Evolutionary conservation across 2,888 invertebrate species (phyloP), one percentile per base, ranked within the genome.

Genomic region (Micoletzkya japonica): DNA sequence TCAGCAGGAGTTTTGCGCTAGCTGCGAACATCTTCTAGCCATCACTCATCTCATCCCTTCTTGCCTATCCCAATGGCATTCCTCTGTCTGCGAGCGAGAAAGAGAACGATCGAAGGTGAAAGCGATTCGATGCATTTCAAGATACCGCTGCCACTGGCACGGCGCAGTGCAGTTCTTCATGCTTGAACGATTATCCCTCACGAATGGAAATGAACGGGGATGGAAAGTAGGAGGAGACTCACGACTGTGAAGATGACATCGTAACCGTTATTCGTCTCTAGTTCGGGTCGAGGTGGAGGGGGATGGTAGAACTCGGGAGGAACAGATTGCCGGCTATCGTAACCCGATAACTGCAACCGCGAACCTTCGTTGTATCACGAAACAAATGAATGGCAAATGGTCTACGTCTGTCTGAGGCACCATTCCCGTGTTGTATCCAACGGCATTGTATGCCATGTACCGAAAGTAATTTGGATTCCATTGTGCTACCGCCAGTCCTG

Each of bases 391-490:
- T 4, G 10, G 44, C 14, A 44, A 14, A 14, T 44, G 7, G 17
- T 49, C 32, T 10, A 61, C 61, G 49, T 61, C 61, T 28, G 44
- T 61, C 49, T 49, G 61, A 2, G 61, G 61, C 20, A 26, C 10
- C 6, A 30, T 34, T 61, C 61, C 61, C 6, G 44, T 44, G n/a
- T 61, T 61, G 32, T 61, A 61, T 61, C 61, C 61, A 7, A 61
- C 61, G 28, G 61, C 61, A 61, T 61, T 61, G 49, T 61, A 61
- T 49, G 61, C 61, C 61, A 61, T 61, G 32, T 61, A 61, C 32
- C 44, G 44, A 61, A 49, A 49, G 49, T 61, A 61, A 24, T 61
- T 61, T 10, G 61, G 61, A 61, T 61, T 61, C 61, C 61, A 61
- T 49, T 61, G 61, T 10, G 61, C 44, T 24, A 49, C 44, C 61